Conservation (phyloP, 2,888 invertebrate genomes). For the Tipula unca region DNA sequence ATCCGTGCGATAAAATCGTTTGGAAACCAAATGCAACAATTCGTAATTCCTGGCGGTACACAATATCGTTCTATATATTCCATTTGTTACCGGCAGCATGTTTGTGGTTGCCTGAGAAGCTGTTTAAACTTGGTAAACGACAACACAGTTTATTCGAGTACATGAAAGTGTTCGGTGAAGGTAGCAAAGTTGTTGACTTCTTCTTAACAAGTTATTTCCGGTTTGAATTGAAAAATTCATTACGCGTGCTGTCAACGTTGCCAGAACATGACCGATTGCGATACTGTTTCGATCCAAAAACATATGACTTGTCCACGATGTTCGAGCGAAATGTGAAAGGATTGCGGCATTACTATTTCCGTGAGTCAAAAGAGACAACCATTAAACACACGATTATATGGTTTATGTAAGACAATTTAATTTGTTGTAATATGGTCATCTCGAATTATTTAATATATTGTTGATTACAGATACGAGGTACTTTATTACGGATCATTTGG, state of each 20-base stretch:
- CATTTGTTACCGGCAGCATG: conserved; percentile 30
- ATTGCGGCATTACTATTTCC: conserved; percentile 39
- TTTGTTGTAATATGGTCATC: background rate
- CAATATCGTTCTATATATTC: conserved; percentile 30
- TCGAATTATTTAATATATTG: background rate
- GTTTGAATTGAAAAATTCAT: conserved; percentile 39
- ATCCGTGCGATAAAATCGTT: conserved; percentile 40
- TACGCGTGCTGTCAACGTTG: conserved; percentile 35
- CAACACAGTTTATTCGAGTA: conserved; percentile 41
- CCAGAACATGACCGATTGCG: conserved; percentile 36
- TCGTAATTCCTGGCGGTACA: conserved; percentile 40
- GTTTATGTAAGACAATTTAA: background rate
- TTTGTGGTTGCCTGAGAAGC: conserved; percentile 31
- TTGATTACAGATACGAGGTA: background rate
- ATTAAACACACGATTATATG: conserved; percentile 38
- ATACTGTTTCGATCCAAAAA: conserved; percentile 40
- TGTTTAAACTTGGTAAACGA: conserved; percentile 38
- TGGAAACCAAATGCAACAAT: conserved; percentile 39
- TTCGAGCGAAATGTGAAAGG: conserved; percentile 40
- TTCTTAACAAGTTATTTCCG: conserved; percentile 40
- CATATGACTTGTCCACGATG: conserved; percentile 39
- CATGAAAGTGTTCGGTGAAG: conserved; percentile 40
- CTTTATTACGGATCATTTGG: background rate
- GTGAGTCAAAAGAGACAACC: conserved; percentile 38
- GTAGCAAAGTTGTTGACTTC: conserved; percentile 41